Evolutionary conservation across 2,113 vertebrate genomes (phyloP).

Genomic region (Formicarius rufipectus): DNA sequence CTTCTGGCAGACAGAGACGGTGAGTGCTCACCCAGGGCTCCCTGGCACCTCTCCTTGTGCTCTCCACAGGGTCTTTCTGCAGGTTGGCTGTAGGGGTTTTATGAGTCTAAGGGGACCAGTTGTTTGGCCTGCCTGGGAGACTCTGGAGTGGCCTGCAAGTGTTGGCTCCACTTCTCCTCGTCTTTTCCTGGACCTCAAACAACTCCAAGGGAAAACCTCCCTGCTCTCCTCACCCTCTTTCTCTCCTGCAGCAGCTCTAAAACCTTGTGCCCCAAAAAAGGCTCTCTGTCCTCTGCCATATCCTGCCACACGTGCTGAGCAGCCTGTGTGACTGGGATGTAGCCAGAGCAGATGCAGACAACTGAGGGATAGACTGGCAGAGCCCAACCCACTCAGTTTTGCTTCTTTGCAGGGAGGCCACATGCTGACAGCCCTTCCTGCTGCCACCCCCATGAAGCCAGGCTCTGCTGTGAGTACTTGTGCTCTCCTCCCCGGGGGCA

Average conservation of each 20-base stretch:
- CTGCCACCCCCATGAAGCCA: constrained; percentile 91
- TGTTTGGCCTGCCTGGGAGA: background rate
- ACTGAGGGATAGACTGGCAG: background rate
- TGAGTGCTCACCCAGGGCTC: constrained; percentile 58
- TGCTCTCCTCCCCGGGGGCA: background rate
- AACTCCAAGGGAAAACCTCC: background rate
- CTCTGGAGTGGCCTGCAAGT: background rate
- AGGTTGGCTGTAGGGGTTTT: background rate
- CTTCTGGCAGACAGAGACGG: constrained; percentile 98
- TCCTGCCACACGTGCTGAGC: background rate
- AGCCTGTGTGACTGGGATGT: background rate
- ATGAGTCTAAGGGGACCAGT: background rate
- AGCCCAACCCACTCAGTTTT: background rate
- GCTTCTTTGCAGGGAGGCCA: constrained; percentile 87
- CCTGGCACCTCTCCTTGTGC: background rate
- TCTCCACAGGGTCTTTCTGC: background rate
- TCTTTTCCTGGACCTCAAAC: background rate
- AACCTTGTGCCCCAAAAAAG: background rate
- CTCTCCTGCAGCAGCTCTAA: background rate
- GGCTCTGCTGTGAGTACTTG: constrained; percentile 93
- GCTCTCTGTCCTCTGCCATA: fast-evolving
- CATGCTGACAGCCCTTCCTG: constrained; percentile 92
- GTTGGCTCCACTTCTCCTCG: background rate
- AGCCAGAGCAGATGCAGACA: background rate
- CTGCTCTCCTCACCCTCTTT: background rate